These are phyloP conservation scores for Stictonetta naevosa DNA, from an alignment of 2,113 vertebrate species.

Conservation along the genomic window DNA sequence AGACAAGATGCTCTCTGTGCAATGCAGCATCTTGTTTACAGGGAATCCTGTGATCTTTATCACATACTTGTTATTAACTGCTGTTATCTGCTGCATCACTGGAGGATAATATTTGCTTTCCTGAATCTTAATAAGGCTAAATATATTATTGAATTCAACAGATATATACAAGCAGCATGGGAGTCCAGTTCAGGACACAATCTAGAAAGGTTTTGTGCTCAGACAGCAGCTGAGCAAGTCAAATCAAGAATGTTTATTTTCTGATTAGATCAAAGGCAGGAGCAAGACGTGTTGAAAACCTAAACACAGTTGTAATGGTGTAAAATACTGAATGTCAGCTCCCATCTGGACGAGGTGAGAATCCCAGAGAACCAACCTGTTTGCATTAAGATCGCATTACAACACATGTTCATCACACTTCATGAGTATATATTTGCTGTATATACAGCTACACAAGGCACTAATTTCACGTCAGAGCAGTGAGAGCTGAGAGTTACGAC, in stretches of 20 bases:
- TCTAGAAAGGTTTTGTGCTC: constrained; percentile 22
- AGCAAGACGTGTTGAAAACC: constrained; percentile 57
- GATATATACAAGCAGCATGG: constrained; percentile 48
- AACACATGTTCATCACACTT: constrained; percentile 16
- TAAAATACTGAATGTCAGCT: constrained; percentile 40
- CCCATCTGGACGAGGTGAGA: constrained; percentile 60
- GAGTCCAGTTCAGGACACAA: constrained; percentile 47
- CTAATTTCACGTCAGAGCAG: not conserved
- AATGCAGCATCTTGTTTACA: constrained; percentile 72
- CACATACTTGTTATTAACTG: constrained; percentile 63
- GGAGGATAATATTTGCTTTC: constrained; percentile 65
- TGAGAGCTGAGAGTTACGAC: not conserved
- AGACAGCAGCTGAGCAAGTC: constrained; percentile 63
- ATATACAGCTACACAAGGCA: not conserved
- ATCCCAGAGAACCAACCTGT: constrained; percentile 31
- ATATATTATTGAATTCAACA: constrained; percentile 50
- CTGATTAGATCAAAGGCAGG: constrained; percentile 47
- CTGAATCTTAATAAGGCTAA: constrained; percentile 67
- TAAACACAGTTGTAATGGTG: constrained; percentile 10
- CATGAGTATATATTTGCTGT: not conserved
- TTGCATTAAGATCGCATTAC: constrained; percentile 45
- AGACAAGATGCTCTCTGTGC: constrained; percentile 64
- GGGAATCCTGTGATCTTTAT: constrained; percentile 73
- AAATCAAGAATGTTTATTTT: constrained; percentile 63
- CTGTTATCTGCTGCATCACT: constrained; percentile 63